These are phyloP conservation scores for Theocolax elegans DNA, from an alignment of 1,140 invertebrate genomes.

Conservation along the genomic window DNA sequence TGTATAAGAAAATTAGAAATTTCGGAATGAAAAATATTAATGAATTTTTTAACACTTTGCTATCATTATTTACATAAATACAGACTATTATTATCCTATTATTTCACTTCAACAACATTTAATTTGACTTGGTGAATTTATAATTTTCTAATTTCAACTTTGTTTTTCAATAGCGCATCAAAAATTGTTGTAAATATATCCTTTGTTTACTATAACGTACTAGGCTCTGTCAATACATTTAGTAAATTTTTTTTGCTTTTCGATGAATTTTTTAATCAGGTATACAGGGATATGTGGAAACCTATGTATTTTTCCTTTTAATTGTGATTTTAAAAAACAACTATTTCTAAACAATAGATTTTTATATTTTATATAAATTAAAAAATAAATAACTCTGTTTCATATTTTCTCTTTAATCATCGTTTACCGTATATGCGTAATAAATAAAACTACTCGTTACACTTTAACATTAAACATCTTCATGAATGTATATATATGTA, in stretches of 20 bases:
- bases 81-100: constrained; percentile 1
- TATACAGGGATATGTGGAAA: constrained; percentile 25
- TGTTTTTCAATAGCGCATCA: constrained; percentile 9
- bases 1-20: too few species aligned
- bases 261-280: constrained; percentile 16
- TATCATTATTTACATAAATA: background rate
- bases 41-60: too few species aligned
- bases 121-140: background rate
- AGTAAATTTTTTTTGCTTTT: constrained; percentile 27
- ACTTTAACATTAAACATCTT: too few species aligned
- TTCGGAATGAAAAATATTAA: too few species aligned
- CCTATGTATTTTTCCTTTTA: background rate
- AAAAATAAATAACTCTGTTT: too few species aligned
- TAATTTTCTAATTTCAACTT: constrained; percentile 32
- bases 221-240: constrained; percentile 23
- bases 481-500: too few species aligned
- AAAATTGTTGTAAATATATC: constrained; percentile 20
- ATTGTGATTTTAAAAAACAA: background rate
- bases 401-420: too few species aligned
- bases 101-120: background rate
- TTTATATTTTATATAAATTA: background rate
- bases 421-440: too few species aligned
- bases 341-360: background rate
- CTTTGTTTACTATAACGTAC: background rate
- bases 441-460: too few species aligned